Evolutionary conservation across 1,140 invertebrate genomes (phyloP).

Genomic region (Sitobion miscanthi): DNA sequence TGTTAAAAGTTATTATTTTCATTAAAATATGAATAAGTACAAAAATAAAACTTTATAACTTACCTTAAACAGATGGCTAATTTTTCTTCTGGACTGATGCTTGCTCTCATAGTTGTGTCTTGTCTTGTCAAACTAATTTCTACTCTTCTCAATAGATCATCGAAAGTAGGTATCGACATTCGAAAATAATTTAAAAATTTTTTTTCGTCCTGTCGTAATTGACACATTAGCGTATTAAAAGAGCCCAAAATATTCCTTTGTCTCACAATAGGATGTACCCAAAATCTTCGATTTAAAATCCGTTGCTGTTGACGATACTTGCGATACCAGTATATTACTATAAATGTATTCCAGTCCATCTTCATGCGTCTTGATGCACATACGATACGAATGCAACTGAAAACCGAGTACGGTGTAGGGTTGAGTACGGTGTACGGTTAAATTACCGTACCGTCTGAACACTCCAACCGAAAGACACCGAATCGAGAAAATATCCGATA

Average conservation of each 20-base stretch:
- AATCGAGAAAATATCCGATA: neutral
- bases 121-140: neutral
- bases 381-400: neutral
- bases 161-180: conserved; percentile 38
- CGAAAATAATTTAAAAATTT: conserved; percentile 47
- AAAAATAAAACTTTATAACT: neutral
- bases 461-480: no score
- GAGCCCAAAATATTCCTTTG: neutral
- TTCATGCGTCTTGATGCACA: neutral
- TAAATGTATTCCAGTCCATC: neutral
- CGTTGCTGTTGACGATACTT: conserved; percentile 13
- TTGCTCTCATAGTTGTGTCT: conserved; percentile 25
- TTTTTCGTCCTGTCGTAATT: neutral
- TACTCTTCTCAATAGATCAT: conserved; percentile 28
- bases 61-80: conserved; percentile 31
- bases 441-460: neutral
- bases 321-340: neutral
- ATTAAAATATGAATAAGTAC: no score
- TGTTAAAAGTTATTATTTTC: no score
- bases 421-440: no score
- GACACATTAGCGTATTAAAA: neutral
- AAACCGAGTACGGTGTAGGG: neutral
- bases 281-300: neutral
- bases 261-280: conserved; percentile 27
- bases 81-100: conserved; percentile 31